These are phyloP conservation scores for Palythoa grandiflora DNA, from an alignment of 92 coral and sea anemone genomes.

Conservation along the genomic window DNA sequence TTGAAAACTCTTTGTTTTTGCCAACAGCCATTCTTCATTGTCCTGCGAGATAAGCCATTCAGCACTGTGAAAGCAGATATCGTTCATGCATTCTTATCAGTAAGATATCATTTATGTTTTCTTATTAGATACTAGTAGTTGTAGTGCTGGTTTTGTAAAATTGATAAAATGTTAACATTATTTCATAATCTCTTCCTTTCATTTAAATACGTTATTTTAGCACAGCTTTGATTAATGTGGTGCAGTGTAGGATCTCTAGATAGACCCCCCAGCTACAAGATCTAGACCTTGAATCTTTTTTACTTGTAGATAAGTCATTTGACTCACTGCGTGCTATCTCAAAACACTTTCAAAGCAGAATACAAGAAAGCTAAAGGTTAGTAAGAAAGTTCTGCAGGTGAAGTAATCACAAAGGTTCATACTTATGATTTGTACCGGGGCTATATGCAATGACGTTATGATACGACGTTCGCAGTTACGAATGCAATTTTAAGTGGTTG, in stretches of 20 bases:
- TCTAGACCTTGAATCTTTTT: neutral
- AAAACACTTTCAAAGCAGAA: conserved; percentile 92
- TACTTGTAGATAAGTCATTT: conserved; percentile 77
- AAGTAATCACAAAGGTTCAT: neutral
- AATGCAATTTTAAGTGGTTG: too few species aligned
- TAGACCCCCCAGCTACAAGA: too few species aligned
- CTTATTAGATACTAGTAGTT: neutral
- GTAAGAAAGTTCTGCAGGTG: neutral
- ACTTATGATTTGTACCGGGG: too few species aligned
- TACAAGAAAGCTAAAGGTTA: conserved; percentile 94
- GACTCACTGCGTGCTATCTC: conserved; percentile 90
- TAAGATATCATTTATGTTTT: conserved; percentile 49
- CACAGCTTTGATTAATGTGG: too few species aligned
- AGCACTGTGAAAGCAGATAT: conserved; percentile 95
- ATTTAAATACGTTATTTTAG: too few species aligned
- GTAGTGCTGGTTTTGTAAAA: too few species aligned
- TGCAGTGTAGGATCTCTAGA: too few species aligned
- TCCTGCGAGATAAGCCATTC: conserved; percentile 85
- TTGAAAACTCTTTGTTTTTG: neutral
- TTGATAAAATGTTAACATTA: too few species aligned
- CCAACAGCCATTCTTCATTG: conserved; percentile 88
- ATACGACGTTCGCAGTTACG: too few species aligned
- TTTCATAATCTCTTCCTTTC: too few species aligned
- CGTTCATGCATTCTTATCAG: conserved; percentile 94
- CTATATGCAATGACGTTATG: too few species aligned